phyloP scores from a whole-genome alignment of 2,797 vertebrate species.

The Aeoliscus strigatus region DNA sequence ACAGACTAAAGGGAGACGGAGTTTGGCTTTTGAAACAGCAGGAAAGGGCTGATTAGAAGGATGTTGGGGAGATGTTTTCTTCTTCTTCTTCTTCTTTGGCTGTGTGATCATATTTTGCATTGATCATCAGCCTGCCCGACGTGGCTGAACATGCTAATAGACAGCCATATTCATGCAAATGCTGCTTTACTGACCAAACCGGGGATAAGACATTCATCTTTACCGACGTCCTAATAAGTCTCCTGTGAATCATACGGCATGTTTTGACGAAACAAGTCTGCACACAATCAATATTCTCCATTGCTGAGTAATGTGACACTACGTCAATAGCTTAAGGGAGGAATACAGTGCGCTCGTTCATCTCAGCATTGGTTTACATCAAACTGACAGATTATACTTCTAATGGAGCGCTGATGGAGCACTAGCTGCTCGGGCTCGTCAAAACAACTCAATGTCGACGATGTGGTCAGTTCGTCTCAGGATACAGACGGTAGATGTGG shows the following conservation, averaged over 20 bases:
- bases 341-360: constrained; percentile 33
- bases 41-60: constrained; percentile 18
- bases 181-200: constrained; percentile 14
- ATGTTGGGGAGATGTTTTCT: constrained; percentile 22
- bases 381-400: constrained; percentile 35
- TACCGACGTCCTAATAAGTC: constrained; percentile 62
- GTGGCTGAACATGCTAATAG: constrained; percentile 50
- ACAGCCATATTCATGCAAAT: constrained; percentile 56
- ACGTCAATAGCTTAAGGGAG: constrained; percentile 42
- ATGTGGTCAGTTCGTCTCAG: constrained; percentile 15
- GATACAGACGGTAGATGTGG: constrained; percentile 1
- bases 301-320: constrained; percentile 46
- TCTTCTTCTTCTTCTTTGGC: constrained; percentile 14
- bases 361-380: constrained; percentile 39
- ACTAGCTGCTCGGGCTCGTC: constrained; percentile 9
- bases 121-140: constrained; percentile 58
- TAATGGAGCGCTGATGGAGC: constrained; percentile 12
- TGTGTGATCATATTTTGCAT: constrained; percentile 55
- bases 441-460: constrained; percentile 37
- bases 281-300: constrained; percentile 45
- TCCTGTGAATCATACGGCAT: constrained; percentile 36
- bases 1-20: constrained; percentile 45
- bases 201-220: constrained; percentile 55
- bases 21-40: constrained; percentile 42
- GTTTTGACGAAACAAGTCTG: constrained; percentile 54